Evolutionary conservation across 2,113 vertebrate genomes (phyloP), one percentile per base, ranked within the genome.

Genomic region (Trichechus manatus): DNA sequence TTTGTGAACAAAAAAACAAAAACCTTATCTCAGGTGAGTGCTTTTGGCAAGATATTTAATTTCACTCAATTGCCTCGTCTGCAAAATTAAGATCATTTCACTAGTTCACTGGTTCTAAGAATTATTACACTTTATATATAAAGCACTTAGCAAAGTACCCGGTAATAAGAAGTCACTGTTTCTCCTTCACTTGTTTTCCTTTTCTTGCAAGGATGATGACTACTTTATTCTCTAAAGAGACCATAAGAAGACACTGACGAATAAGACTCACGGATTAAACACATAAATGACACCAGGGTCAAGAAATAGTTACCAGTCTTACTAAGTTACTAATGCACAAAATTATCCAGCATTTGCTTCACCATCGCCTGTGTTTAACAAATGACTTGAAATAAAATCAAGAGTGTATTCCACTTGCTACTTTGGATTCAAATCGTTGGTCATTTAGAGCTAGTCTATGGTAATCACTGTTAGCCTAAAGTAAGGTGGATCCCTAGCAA

Each of bases 1-100:
- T 74, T 66, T 85, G 42, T 93, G 68, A 97, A 56, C 25, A 93
- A 92, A 89, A 68, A 42, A 70, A 39, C 87, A 88, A 74, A 39
- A 68, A n/a, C 87, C 27, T 68, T 63, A 83, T 83, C 79, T 92
- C 63, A 83, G 39, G 7, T 42, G 33, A 27, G 17, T 79, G 39
- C 68, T 87, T 89, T 75, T 31, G 36, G 44, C 42, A 84, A 68
- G 39, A 86, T 86, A 66, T 8, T 88, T 87, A 44, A 47, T 87
- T 96, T 78, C 80, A 19, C 42, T 87, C 39, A 20, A 2, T 95
- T 86, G 90, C 33, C 15, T 90, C 72, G 79, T 23, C 29, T 94
- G 89, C 82, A 82, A 92, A 66, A 9, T 19, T 61, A 22, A 14
- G 50, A 63, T 83, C 25, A 9, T 72, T 90, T 9, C 63, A 92